A percentile compares a stretch with the other conserved stretches of the same genome.
phyloP scores from a whole-genome alignment of 1,140 invertebrate species.

The Tetramorium simillimum region DNA sequence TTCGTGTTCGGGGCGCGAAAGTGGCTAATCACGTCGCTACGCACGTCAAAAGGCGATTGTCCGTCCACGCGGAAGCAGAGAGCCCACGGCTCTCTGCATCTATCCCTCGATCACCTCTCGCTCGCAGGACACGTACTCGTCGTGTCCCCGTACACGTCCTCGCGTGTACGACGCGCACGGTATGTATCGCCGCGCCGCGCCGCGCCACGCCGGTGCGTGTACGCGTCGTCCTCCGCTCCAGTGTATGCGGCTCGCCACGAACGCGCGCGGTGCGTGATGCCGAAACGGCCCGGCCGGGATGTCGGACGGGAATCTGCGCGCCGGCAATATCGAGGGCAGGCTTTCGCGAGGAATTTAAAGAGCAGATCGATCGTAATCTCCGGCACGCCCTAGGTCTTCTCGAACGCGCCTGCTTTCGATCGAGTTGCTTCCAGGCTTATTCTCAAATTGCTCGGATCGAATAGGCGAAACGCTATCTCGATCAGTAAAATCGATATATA shows the following conservation, averaged over 20 bases:
- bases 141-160: constrained; percentile 80
- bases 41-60: constrained; percentile 72
- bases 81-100: constrained; percentile 68
- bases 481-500: background rate
- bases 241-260: background rate
- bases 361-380: constrained; percentile 43
- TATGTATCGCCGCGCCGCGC: constrained; percentile 41
- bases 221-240: constrained; percentile 29
- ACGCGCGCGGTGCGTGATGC: constrained; percentile 59
- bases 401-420: background rate
- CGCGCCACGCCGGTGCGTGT: background rate
- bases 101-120: constrained; percentile 76
- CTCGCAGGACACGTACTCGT: constrained; percentile 77
- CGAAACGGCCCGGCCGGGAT: constrained; percentile 56
- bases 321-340: constrained; percentile 38
- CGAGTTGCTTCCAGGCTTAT: background rate
- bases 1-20: constrained; percentile 25
- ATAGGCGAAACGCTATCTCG: background rate
- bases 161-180: constrained; percentile 51
- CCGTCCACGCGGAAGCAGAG: constrained; percentile 76
- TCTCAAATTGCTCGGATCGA: background rate
- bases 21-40: constrained; percentile 33
- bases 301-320: constrained; percentile 60
- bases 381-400: constrained; percentile 31
- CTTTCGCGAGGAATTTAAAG: constrained; percentile 47